Percentiles rank a stretch among this genome's conserved stretches.
These are phyloP conservation scores for Tauraco erythrolophus DNA, from an alignment of 2,113 vertebrate genomes.

Conservation along the genomic window DNA sequence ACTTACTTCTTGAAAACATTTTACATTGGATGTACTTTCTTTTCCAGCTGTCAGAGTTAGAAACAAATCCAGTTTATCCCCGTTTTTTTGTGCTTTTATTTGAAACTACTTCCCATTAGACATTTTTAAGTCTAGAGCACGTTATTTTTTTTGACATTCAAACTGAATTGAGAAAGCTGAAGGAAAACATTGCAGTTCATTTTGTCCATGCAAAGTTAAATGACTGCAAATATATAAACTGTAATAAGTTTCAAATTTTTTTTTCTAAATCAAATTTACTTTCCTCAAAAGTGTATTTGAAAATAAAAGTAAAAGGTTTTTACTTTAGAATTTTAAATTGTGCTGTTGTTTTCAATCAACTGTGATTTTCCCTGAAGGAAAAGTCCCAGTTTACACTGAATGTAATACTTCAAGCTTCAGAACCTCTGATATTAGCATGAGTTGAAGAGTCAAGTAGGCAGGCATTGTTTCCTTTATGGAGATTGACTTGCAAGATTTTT, in stretches of 20 bases:
- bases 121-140: slow-evolving; percentile 48
- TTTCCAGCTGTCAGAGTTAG: slow-evolving; percentile 53
- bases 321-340: background rate
- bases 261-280: slow-evolving; percentile 29
- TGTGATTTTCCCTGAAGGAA: slow-evolving; percentile 14
- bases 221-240: slow-evolving; percentile 19
- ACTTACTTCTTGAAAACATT: slow-evolving; percentile 41
- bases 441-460: background rate
- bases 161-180: slow-evolving; percentile 61
- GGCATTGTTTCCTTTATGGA: background rate
- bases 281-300: slow-evolving; percentile 11
- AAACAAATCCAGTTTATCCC: slow-evolving; percentile 45
- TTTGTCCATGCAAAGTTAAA: slow-evolving; percentile 31
- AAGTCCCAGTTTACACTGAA: background rate
- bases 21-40: background rate
- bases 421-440: background rate
- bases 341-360: slow-evolving; percentile 17
- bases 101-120: slow-evolving; percentile 64
- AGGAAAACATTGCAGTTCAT: slow-evolving; percentile 32
- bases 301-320: slow-evolving; percentile 23
- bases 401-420: background rate
- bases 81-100: slow-evolving; percentile 43
- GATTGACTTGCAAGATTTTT: background rate
- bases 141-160: slow-evolving; percentile 54
- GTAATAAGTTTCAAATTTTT: background rate